A percentile compares a stretch with the other conserved stretches of the same genome.
These are phyloP conservation scores for Triplophysa rosa DNA, from an alignment of 2,113 vertebrate species.

Conservation along the genomic window DNA sequence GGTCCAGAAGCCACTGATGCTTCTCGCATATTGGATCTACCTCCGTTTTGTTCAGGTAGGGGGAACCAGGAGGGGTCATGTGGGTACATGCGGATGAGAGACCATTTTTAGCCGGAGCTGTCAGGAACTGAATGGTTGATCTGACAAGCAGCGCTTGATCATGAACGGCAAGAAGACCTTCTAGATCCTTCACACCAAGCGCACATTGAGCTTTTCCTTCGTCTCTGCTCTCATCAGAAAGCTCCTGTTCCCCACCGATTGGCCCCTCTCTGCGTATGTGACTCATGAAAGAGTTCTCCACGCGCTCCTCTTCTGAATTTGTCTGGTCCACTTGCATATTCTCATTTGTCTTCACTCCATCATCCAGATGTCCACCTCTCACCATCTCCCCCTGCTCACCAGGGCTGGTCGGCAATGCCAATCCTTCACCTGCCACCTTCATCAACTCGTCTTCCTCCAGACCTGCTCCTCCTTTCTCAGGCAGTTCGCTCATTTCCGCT, in stretches of 20 bases:
- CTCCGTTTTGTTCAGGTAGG: constrained; percentile 52
- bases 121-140: constrained; percentile 85
- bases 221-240: constrained; percentile 1
- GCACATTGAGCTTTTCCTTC: neutral
- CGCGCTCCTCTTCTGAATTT: constrained; percentile 60
- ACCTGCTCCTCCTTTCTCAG: constrained; percentile 75
- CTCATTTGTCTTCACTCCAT: constrained; percentile 73
- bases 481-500: constrained; percentile 89
- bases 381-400: constrained; percentile 32
- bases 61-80: constrained; percentile 22
- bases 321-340: constrained; percentile 70
- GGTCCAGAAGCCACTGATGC: constrained; percentile 61
- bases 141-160: constrained; percentile 84
- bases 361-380: constrained; percentile 68
- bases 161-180: constrained; percentile 79
- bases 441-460: constrained; percentile 71
- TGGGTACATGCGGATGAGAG: constrained; percentile 36
- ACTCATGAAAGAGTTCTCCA: constrained; percentile 37
- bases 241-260: constrained; percentile 69
- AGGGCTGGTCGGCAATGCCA: constrained; percentile 2
- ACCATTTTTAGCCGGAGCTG: constrained; percentile 69
- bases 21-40: constrained; percentile 69
- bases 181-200: constrained; percentile 70
- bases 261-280: constrained; percentile 70
- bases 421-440: constrained; percentile 56